Conservation (phyloP, 2,797 vertebrate species). For the Taenioides sp. region DNA sequence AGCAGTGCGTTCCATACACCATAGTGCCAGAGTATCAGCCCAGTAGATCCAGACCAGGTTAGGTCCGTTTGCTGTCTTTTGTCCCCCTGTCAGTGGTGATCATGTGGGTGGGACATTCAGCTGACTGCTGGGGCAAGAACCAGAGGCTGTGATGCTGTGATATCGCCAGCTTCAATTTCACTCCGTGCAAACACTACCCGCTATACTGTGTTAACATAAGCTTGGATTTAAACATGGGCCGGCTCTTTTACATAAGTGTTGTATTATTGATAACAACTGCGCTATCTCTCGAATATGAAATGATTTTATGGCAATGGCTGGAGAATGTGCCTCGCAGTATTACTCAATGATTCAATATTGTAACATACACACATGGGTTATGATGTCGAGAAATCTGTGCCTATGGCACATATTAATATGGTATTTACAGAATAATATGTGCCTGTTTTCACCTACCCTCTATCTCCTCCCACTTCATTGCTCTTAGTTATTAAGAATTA, state of each 20-base stretch:
- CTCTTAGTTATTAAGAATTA: too few species aligned
- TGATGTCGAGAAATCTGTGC: neutral
- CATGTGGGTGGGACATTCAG: conserved; percentile 15
- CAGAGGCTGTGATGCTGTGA: conserved; percentile 17
- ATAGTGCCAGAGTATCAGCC: conserved; percentile 38
- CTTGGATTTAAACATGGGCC: conserved; percentile 1
- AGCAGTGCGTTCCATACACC: conserved; percentile 40
- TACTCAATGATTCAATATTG: neutral
- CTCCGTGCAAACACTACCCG: neutral
- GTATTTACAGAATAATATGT: too few species aligned
- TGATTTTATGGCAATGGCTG: neutral
- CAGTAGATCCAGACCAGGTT: conserved; percentile 33
- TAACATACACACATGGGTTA: neutral
- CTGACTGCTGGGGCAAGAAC: conserved; percentile 1
- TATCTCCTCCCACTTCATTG: too few species aligned
- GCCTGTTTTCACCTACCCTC: too few species aligned
- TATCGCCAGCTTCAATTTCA: conserved; percentile 23
- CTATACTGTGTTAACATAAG: neutral
- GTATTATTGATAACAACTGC: conserved; percentile 2
- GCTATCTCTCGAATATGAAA: conserved; percentile 1
- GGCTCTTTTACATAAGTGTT: neutral
- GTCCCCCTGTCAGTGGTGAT: conserved; percentile 37
- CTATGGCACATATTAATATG: too few species aligned
- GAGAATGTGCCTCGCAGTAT: neutral
- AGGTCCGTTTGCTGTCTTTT: conserved; percentile 39